Evolutionary conservation across 2,113 vertebrate species (phyloP).

Genomic region (Oryzias celebensis): DNA sequence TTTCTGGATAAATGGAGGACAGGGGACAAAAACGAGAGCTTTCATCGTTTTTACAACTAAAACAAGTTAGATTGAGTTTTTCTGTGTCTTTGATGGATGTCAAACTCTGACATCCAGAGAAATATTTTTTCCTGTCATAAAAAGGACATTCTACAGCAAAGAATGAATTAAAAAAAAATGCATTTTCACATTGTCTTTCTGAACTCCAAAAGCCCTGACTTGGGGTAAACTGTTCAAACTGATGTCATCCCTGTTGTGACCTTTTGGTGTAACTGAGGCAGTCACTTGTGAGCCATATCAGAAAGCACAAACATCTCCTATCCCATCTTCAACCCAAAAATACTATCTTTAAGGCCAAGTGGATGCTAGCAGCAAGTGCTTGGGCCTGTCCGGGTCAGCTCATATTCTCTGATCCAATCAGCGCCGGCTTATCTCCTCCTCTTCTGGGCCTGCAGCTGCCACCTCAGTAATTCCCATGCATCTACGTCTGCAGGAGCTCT

Average conservation of each 20-base stretch:
- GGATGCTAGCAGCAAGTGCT: conserved; percentile 30
- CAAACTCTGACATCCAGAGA: too few species aligned
- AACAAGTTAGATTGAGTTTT: not conserved
- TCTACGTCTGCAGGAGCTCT: conserved; percentile 48
- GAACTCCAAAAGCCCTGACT: not conserved
- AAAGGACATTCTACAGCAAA: too few species aligned
- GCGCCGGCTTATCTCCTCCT: conserved; percentile 71
- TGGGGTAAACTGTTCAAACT: not conserved
- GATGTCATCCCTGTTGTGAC: conserved; percentile 18
- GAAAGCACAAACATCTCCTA: conserved; percentile 46
- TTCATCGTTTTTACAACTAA: not conserved
- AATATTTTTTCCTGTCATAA: too few species aligned
- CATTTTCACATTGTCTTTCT: not conserved
- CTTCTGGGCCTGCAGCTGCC: conserved; percentile 73
- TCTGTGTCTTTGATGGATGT: too few species aligned
- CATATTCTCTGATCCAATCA: conserved; percentile 74
- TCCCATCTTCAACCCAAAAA: conserved; percentile 41
- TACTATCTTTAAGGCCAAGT: conserved; percentile 44
- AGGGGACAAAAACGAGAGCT: not conserved
- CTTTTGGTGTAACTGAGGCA: conserved; percentile 55
- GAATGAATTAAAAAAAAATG: not conserved
- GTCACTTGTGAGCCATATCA: conserved; percentile 37
- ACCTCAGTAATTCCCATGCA: conserved; percentile 60
- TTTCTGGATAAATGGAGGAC: not conserved
- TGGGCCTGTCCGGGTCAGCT: conserved; percentile 49